Base-by-base conservation (phyloP, 2,797 vertebrate genomes). In the Gadopsis marmoratus region DNA sequence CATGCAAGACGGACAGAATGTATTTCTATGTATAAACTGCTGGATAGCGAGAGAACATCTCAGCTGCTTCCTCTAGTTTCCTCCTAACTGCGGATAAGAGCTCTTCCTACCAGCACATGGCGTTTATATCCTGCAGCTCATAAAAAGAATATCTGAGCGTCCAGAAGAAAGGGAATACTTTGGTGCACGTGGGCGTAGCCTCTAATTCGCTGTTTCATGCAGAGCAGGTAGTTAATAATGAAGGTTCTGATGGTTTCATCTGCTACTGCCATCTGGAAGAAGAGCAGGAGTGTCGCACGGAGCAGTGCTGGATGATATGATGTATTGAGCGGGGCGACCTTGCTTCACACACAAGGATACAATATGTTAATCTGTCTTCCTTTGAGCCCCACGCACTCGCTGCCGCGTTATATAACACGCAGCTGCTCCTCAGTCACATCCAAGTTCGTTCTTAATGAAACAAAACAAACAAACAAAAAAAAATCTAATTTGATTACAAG, bases 181-280 rank as follows among this genome's bases (percentile, higher is more conserved):
- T 21, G 68, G 5, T 67, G 47, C 55, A 21, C n/a, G 83, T 78
- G 81, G 85, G 83, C 29, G 79, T 82, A 14, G 71, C 65, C 71
- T 72, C 61, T 68, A 59, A 72, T 86, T 81, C 7, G 0, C 62
- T 1, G 71, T 51, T 71, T 75, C 74, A 77, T 68, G 81, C 78
- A 17, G 86, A 78, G 88, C 71, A 75, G 79, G 63, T 77, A 55
- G 76, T 89, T 87, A 86, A 88, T 86, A 86, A 88, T 87, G 83
- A 62, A 86, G 60, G 54, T 83, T 74, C 23, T 64, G 53, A 84
- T 81, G 84, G 83, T 79, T 84, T 84, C 62, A 65, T 86, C 74
- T 85, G 84, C 78, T 78, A 59, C 73, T 64, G 74, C 83, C 88
- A 86, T 89, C 84, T 89, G 88, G 88, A 85, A 59, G 79, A 75